Percentiles rank a stretch among this genome's conserved stretches.
Conservation (phyloP, 2,113 vertebrate species). For the Phocoena phocoena region DNA sequence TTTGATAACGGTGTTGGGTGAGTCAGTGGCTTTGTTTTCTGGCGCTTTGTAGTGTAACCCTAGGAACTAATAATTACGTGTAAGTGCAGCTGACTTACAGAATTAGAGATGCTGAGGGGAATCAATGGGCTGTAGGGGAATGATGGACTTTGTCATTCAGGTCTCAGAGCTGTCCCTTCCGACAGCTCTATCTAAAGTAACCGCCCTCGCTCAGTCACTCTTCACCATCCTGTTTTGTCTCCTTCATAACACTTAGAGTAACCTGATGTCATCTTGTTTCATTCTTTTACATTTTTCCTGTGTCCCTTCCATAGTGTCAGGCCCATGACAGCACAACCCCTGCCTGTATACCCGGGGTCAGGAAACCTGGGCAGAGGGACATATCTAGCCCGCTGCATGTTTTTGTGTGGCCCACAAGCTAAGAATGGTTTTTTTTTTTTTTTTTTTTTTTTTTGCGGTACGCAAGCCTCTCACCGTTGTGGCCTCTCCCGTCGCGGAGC, state of each 20-base stretch:
- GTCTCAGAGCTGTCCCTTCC: not conserved
- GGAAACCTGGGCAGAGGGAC: not conserved
- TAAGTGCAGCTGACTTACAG: not conserved
- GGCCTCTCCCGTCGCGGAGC: no score
- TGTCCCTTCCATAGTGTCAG: not conserved
- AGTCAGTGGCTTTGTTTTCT: not conserved
- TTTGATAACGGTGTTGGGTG: not conserved
- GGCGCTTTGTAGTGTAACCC: not conserved
- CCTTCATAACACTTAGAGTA: not conserved
- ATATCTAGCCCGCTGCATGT: rapidly evolving
- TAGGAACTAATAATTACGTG: not conserved
- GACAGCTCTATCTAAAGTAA: not conserved
- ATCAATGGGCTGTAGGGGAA: rapidly evolving
- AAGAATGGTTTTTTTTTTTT: not conserved
- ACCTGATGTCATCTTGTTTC: not conserved
- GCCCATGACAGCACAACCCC: not conserved
- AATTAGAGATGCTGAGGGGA: not conserved
- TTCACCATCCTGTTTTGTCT: not conserved
- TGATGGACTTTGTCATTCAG: not conserved
- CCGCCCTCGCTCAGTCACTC: not conserved
- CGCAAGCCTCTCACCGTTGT: no score
- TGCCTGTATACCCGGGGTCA: rapidly evolving
- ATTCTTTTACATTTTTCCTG: not conserved
- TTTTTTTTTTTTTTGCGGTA: no score
- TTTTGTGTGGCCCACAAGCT: not conserved